Evolutionary conservation across 2,888 invertebrate genomes (phyloP).

Genomic region (Ichneumoninae sp.): DNA sequence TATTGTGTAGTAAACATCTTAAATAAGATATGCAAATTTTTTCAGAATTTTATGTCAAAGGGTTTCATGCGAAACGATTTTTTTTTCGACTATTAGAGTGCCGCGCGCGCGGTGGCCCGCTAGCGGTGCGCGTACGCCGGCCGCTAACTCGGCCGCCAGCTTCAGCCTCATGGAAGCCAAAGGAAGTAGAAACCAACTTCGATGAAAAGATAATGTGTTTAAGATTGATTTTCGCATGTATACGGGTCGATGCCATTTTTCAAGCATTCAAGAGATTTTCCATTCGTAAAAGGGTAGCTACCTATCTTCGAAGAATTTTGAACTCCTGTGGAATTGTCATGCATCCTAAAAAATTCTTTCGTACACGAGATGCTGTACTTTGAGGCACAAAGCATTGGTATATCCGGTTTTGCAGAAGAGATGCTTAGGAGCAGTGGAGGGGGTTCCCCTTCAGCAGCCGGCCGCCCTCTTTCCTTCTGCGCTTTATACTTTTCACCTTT

Average conservation of each 20-base stretch:
- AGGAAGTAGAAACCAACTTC: no score
- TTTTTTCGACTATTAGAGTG: no score
- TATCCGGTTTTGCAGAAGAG: slow-evolving; percentile 43
- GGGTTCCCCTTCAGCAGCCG: background rate
- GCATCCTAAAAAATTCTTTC: slow-evolving; percentile 32
- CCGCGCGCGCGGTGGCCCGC: no score
- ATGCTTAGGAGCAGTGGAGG: slow-evolving; percentile 2
- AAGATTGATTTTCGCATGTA: background rate
- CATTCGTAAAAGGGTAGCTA: background rate
- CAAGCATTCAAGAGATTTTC: background rate
- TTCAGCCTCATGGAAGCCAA: no score
- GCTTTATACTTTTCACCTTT: slow-evolving; percentile 47
- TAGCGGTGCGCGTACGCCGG: no score
- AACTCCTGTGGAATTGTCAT: slow-evolving; percentile 6
- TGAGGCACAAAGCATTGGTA: slow-evolving; percentile 48
- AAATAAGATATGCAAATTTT: no score
- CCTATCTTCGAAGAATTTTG: background rate
- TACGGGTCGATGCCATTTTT: background rate
- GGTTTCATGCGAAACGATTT: no score
- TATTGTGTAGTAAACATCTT: no score
- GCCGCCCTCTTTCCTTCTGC: slow-evolving; percentile 1
- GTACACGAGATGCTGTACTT: slow-evolving; percentile 34
- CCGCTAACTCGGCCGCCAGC: no score
- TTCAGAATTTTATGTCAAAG: no score
- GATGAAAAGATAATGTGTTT: background rate